A percentile compares a stretch with the other conserved stretches of the same genome.
phyloP scores from a whole-genome alignment of 2,113 vertebrate genomes.

The Myanophis thanlyinensis region DNA sequence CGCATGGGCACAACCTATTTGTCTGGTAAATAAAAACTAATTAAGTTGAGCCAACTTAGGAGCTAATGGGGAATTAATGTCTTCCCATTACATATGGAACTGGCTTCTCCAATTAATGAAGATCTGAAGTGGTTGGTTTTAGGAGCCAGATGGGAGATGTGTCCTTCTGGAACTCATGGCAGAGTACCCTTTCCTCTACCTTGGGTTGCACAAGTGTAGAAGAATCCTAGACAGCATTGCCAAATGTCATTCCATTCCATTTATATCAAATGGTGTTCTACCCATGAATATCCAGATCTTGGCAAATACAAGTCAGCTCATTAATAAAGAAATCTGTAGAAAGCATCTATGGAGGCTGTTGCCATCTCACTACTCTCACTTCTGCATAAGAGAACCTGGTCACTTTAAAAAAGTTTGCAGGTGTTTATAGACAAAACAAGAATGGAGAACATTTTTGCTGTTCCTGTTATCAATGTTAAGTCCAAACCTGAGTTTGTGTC shows the following conservation, averaged over 20 bases:
- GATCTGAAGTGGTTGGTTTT: background rate
- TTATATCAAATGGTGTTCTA: background rate
- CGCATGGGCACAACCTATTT: background rate
- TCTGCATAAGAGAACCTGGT: background rate
- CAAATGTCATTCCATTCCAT: background rate
- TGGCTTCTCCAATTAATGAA: background rate
- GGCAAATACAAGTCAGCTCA: background rate
- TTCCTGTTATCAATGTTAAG: background rate
- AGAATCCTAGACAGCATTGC: background rate
- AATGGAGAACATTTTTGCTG: background rate
- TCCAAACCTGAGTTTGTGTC: background rate
- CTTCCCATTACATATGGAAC: background rate
- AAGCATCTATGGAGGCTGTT: background rate
- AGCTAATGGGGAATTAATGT: background rate
- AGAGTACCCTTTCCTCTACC: background rate
- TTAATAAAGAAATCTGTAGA: background rate
- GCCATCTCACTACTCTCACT: background rate
- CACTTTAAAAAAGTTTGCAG: background rate
- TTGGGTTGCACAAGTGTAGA: background rate
- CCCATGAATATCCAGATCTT: background rate
- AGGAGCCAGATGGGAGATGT: background rate
- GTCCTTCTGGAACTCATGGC: background rate
- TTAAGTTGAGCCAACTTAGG: too few relatives aligned
- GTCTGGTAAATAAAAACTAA: background rate
- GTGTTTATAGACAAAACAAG: background rate